Conservation (phyloP, 92 coral and sea anemone genomes). For the Plumapathes pennacea region DNA sequence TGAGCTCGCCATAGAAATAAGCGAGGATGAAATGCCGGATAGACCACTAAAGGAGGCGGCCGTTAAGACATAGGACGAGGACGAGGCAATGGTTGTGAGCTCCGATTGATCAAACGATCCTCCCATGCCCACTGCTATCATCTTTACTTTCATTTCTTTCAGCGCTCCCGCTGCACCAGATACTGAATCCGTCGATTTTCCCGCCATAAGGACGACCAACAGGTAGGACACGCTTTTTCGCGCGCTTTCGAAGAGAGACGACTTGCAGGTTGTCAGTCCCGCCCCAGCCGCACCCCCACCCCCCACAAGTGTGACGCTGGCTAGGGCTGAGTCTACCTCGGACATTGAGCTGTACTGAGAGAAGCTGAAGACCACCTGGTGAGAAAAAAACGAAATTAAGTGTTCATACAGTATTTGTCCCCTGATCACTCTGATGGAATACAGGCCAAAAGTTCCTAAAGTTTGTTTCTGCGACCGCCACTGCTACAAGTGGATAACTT, state of each 20-base stretch:
- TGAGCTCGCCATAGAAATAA: too few species aligned
- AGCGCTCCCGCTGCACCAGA: slow-evolving; percentile 48
- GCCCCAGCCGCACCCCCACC: slow-evolving; percentile 35
- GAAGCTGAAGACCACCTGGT: slow-evolving; percentile 43
- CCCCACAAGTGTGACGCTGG: slow-evolving; percentile 21
- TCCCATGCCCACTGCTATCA: slow-evolving; percentile 75
- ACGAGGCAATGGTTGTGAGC: slow-evolving; percentile 13
- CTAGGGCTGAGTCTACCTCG: slow-evolving; percentile 30
- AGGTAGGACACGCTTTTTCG: slow-evolving; percentile 42
- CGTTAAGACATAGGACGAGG: slow-evolving; percentile 5
- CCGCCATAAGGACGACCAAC: slow-evolving; percentile 76
- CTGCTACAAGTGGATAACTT: too few species aligned
- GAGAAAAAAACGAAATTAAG: background rate
- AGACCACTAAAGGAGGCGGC: slow-evolving; percentile 7
- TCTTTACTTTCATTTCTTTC: slow-evolving; percentile 60
- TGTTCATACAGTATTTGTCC: too few species aligned
- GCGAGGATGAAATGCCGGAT: slow-evolving; percentile 17
- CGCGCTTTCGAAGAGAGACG: slow-evolving; percentile 20
- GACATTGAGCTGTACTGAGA: slow-evolving; percentile 24
- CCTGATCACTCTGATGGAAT: too few species aligned
- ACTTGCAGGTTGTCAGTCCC: slow-evolving; percentile 20
- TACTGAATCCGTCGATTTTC: slow-evolving; percentile 71
- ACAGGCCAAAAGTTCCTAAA: too few species aligned
- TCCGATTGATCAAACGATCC: slow-evolving; percentile 28
- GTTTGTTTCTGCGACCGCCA: too few species aligned